A percentile compares a stretch with the other conserved stretches of the same genome.
Evolutionary conservation across 2,888 invertebrate genomes (phyloP).

Genomic region (Cepaea hortensis): DNA sequence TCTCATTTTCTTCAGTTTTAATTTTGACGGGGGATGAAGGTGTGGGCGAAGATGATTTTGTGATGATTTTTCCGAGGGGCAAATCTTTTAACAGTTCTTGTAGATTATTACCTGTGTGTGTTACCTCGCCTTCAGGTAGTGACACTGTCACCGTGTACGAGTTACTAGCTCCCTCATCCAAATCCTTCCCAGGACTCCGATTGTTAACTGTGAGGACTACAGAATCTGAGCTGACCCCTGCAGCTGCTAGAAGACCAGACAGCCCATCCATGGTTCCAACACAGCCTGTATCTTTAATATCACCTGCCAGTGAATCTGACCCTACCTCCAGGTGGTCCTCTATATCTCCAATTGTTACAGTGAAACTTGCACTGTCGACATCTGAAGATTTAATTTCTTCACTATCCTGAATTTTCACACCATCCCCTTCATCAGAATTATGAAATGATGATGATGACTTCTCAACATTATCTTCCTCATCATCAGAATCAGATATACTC

Average conservation of each 20-base stretch:
- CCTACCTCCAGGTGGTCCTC: constrained; percentile 24
- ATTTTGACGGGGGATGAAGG: constrained; percentile 15
- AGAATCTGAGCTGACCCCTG: constrained; percentile 45
- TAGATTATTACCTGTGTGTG: constrained; percentile 40
- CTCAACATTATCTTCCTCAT: constrained; percentile 14
- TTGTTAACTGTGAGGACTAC: constrained; percentile 44
- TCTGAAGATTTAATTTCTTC: background rate
- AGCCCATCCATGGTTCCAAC: constrained; percentile 31
- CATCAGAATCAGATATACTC: constrained; percentile 23
- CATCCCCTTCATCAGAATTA: background rate
- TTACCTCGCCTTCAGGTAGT: constrained; percentile 41
- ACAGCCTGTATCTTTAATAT: background rate
- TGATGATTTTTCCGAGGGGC: constrained; percentile 34
- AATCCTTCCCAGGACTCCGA: constrained; percentile 27
- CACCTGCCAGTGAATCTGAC: background rate
- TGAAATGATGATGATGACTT: constrained; percentile 5
- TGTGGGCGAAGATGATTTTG: constrained; percentile 21
- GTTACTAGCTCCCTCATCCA: constrained; percentile 8
- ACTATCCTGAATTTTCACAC: background rate
- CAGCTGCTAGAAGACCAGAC: constrained; percentile 45
- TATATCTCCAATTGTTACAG: constrained; percentile 25
- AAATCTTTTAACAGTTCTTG: constrained; percentile 46
- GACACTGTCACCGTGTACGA: constrained; percentile 45
- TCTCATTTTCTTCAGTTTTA: constrained; percentile 22
- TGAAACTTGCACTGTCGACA: background rate